Conservation (phyloP, 2,888 invertebrate genomes). For the Eretmocerus hayati region DNA sequence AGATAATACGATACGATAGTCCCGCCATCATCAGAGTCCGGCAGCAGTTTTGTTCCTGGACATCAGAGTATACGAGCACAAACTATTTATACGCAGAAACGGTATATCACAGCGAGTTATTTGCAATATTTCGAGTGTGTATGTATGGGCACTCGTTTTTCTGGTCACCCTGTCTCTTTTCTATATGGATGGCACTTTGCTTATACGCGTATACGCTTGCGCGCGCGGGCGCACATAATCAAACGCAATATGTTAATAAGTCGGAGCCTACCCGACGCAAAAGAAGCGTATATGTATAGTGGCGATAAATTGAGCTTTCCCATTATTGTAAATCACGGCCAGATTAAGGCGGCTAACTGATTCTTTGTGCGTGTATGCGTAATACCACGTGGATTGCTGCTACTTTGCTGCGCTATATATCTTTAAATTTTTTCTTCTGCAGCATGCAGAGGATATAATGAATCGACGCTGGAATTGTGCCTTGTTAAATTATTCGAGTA, state of each 20-base stretch:
- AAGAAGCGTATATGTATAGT: conserved; percentile 2
- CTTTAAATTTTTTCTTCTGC: too few relatives aligned
- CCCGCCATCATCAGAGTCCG: too few relatives aligned
- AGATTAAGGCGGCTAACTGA: conserved; percentile 15
- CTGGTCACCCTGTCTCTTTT: conserved; percentile 14
- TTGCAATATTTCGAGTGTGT: conserved; percentile 15
- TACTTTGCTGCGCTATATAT: too few relatives aligned
- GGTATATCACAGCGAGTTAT: conserved; percentile 22
- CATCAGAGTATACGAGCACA: too few relatives aligned
- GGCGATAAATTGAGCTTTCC: conserved; percentile 19
- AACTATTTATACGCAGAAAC: neutral
- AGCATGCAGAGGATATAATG: too few relatives aligned
- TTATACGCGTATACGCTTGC: conserved; percentile 17
- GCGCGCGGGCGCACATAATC: conserved; percentile 13
- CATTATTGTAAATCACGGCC: conserved; percentile 23
- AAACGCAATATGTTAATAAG: conserved; percentile 24
- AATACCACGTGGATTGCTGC: too few relatives aligned
- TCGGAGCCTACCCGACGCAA: conserved; percentile 2
- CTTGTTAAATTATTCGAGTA: too few relatives aligned
- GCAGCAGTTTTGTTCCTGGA: too few relatives aligned
- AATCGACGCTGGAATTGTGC: too few relatives aligned
- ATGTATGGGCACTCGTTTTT: conserved; percentile 16
- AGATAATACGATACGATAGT: too few relatives aligned
- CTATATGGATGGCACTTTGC: too few relatives aligned
- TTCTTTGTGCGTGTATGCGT: too few relatives aligned